These are phyloP conservation scores for Hoplias malabaricus DNA, from an alignment of 2,113 vertebrate species.

Conservation along the genomic window DNA sequence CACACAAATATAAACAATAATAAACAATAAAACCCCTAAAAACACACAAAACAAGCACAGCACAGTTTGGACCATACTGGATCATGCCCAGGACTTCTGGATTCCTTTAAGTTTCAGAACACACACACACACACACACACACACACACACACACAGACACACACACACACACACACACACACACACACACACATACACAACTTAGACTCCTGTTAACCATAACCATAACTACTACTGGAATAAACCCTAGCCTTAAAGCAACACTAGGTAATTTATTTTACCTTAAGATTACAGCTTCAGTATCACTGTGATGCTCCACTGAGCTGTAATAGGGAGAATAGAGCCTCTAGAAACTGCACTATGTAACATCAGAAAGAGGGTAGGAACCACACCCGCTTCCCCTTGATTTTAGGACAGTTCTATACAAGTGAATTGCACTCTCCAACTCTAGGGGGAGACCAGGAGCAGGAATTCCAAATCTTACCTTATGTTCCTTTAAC, in stretches of 20 bases:
- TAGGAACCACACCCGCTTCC: too few relatives aligned
- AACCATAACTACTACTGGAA: neutral
- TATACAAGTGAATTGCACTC: too few relatives aligned
- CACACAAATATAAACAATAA: neutral
- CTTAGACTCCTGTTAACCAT: neutral
- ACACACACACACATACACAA: neutral
- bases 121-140: neutral
- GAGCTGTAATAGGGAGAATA: too few relatives aligned
- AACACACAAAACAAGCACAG: neutral
- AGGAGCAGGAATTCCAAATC: neutral
- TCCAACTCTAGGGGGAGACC: too few relatives aligned
- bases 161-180: conserved; percentile 25
- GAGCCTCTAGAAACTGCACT: too few relatives aligned
- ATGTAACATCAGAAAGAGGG: too few relatives aligned
- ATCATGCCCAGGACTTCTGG: neutral
- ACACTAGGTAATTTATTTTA: too few relatives aligned
- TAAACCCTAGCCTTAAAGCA: neutral
- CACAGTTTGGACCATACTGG: neutral
- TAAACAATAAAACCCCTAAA: neutral
- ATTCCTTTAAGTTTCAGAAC: neutral
- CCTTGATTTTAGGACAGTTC: too few relatives aligned
- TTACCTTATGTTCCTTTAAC: too few relatives aligned
- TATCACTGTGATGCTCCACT: too few relatives aligned
- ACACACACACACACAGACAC: conserved; percentile 19
- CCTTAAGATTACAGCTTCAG: too few relatives aligned